Conservation (phyloP, 2,113 vertebrate species). For the Crotalus tigris region DNA sequence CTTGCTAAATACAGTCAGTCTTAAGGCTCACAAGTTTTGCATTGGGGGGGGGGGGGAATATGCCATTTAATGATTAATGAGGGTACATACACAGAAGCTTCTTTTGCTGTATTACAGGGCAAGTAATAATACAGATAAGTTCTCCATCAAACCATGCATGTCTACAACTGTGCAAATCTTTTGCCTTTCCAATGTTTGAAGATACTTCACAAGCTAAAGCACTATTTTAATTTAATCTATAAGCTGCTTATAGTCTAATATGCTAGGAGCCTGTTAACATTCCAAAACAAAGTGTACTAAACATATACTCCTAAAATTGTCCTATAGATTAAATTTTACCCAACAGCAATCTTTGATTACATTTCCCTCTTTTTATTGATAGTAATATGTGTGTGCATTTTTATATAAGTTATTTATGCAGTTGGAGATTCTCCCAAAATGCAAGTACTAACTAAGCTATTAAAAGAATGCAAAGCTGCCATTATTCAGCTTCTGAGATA, state of each 20-base stretch:
- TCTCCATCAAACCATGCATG: background rate
- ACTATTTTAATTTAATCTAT: background rate
- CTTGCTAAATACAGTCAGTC: background rate
- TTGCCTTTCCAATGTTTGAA: background rate
- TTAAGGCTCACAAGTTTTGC: background rate
- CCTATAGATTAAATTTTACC: background rate
- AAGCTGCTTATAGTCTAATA: background rate
- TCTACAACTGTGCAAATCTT: background rate
- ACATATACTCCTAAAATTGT: background rate
- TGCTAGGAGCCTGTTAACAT: background rate
- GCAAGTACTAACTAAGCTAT: background rate
- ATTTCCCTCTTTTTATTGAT: background rate
- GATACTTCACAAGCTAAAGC: background rate
- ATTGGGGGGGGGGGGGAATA: background rate
- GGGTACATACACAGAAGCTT: background rate
- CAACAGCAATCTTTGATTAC: background rate
- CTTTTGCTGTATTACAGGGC: background rate
- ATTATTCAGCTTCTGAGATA: background rate
- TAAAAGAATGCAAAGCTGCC: background rate
- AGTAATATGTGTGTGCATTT: background rate
- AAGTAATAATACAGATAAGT: background rate
- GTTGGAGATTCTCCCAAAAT: background rate
- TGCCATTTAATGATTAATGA: background rate
- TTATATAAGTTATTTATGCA: background rate
- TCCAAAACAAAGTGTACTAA: background rate